Evolutionary conservation across 2,888 invertebrate genomes (phyloP).

Genomic region (Tetramorium bicarinatum): DNA sequence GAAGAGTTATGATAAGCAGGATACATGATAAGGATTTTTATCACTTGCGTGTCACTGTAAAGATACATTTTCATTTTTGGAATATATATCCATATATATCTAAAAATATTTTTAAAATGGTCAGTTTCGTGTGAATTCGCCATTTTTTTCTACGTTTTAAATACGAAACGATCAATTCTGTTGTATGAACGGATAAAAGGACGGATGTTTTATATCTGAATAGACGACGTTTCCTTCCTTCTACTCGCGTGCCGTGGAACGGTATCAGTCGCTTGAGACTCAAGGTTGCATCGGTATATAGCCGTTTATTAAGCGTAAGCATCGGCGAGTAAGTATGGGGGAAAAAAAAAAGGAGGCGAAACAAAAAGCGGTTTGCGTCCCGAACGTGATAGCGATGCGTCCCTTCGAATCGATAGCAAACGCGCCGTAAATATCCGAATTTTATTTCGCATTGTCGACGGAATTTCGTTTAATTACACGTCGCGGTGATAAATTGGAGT

Average conservation of each 20-base stretch:
- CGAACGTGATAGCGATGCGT: background rate
- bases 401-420: conserved; percentile 18
- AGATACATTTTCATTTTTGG: background rate
- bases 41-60: background rate
- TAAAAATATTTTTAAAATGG: background rate
- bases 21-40: background rate
- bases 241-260: conserved; percentile 29
- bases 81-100: background rate
- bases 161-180: conserved; percentile 6
- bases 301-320: conserved; percentile 30
- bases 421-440: conserved; percentile 21
- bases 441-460: conserved; percentile 10
- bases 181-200: conserved; percentile 8
- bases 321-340: background rate
- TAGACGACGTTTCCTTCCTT: conserved; percentile 16
- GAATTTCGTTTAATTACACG: conserved; percentile 40
- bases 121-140: background rate
- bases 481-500: conserved; percentile 22
- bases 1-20: background rate
- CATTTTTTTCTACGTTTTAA: background rate
- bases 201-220: conserved; percentile 14
- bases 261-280: conserved; percentile 17
- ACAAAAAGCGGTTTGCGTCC: background rate
- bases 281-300: conserved; percentile 37
- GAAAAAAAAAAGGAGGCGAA: background rate